Base-by-base conservation (phyloP, 1,140 invertebrate genomes). In the Diorhabda elongata region DNA sequence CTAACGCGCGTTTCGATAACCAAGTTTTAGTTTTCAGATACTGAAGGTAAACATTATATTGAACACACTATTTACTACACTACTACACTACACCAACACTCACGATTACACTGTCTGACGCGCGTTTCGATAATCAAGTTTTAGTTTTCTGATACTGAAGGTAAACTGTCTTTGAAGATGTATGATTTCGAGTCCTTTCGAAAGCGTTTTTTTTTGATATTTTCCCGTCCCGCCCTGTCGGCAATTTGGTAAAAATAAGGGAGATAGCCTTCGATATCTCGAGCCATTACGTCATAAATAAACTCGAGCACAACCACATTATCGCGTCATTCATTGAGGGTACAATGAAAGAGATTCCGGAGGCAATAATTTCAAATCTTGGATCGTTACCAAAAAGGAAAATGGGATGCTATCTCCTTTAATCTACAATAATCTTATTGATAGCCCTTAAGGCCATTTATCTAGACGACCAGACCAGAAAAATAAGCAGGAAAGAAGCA, bases 211-310 rank as follows among this genome's bases (percentile, higher is more conserved):
- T 11, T 26, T 26, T 26, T 26, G n/a, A 52, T 52, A 52, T 52
- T 52, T 3, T n/a, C 4, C 6, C 47, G 47, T 52, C n/a, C 47
- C 47, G n/a, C 47, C 47, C 47, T n/a, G 2, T 52, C 47, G 6
- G 6, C 47, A 52, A 52, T 52, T 52, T 52, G 47, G n/a, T 8
- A 52, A 52, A 52, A 52, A 52, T 52, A 52, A 52, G 47, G 47
- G 47, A 8, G 47, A 52, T 52, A 52, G 47, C 47, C n/a, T n/a
- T n/a, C 47, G 47, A 52, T 52, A 52, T 8, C 6, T 52, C n/a
- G 47, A n/a, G 47, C 47, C 47, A 52, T 52, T 52, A 52, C 47
- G 47, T 52, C 47, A 52, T 52, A 52, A 52, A 52, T 52, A 52
- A 52, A 52, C 47, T 52, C 47, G n/a, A 52, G 47, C 47, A 52